phyloP scores from a whole-genome alignment of 2,888 invertebrate genomes.

The Ophioninae sp. region DNA sequence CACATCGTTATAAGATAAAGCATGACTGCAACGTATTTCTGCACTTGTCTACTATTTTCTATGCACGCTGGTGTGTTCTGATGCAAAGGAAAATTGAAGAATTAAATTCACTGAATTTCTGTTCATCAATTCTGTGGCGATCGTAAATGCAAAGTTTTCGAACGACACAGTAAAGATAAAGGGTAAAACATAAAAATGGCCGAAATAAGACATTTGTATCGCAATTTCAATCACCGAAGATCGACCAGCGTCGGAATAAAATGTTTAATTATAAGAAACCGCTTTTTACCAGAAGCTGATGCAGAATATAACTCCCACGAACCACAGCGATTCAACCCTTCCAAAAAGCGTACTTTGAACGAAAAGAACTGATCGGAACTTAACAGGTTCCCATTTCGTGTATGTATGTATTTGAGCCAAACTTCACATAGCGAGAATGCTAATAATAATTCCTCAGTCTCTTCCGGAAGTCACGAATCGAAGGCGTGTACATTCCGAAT shows the following conservation, averaged over 20 bases:
- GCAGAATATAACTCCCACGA: neutral
- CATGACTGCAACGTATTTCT: neutral
- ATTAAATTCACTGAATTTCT: neutral
- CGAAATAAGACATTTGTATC: neutral
- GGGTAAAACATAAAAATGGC: neutral
- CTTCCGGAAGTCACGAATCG: neutral
- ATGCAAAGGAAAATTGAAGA: neutral
- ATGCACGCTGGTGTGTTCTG: neutral
- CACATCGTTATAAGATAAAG: neutral
- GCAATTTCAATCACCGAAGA: neutral
- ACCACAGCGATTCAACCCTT: neutral
- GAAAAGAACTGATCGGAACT: too few species aligned
- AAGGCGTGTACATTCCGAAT: neutral
- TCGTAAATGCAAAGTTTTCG: neutral
- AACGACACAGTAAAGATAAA: neutral
- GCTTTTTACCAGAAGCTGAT: neutral
- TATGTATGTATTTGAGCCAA: neutral
- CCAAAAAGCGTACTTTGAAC: neutral
- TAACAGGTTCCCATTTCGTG: neutral
- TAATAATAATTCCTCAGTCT: neutral
- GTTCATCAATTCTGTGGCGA: neutral
- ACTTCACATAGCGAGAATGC: neutral
- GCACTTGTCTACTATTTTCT: too few species aligned
- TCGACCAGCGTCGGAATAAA: neutral
- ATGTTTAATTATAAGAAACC: neutral